Evolutionary conservation across 2,797 vertebrate genomes (phyloP).

Genomic region (Coreius guichenoti): DNA sequence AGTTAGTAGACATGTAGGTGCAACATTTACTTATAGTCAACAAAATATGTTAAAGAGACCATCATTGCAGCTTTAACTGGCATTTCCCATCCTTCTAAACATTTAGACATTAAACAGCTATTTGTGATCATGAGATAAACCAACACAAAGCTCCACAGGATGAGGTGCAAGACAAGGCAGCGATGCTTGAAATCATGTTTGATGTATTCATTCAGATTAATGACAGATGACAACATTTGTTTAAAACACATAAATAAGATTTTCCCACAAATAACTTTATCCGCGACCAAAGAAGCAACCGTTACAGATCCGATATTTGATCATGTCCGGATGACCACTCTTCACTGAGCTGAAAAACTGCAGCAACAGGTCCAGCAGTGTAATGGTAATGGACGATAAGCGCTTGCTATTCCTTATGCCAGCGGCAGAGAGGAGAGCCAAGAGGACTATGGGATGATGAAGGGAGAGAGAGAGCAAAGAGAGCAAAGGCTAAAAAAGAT

Average conservation of each 20-base stretch:
- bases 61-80: not conserved
- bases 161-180: slow-evolving; percentile 33
- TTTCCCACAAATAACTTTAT: not conserved
- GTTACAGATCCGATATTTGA: not conserved
- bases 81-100: not conserved
- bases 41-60: no score
- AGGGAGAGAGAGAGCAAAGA: slow-evolving; percentile 50
- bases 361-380: slow-evolving; percentile 70
- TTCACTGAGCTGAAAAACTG: slow-evolving; percentile 40
- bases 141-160: slow-evolving; percentile 18
- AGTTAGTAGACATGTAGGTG: no score
- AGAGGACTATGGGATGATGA: slow-evolving; percentile 54
- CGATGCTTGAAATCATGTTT: not conserved
- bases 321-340: slow-evolving; percentile 30
- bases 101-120: slow-evolving; percentile 44
- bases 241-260: not conserved
- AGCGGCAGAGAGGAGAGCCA: slow-evolving; percentile 50
- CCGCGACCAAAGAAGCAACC: not conserved
- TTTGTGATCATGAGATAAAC: slow-evolving; percentile 60
- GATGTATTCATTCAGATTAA: slow-evolving; percentile 18
- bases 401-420: slow-evolving; percentile 59
- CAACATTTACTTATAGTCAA: no score
- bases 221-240: slow-evolving; percentile 4
- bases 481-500: slow-evolving; percentile 60
- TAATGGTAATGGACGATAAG: slow-evolving; percentile 40